These are phyloP conservation scores for Apostichopus leukothele DNA, from an alignment of 53 echinoderm and acorn worm species.

Conservation along the genomic window DNA sequence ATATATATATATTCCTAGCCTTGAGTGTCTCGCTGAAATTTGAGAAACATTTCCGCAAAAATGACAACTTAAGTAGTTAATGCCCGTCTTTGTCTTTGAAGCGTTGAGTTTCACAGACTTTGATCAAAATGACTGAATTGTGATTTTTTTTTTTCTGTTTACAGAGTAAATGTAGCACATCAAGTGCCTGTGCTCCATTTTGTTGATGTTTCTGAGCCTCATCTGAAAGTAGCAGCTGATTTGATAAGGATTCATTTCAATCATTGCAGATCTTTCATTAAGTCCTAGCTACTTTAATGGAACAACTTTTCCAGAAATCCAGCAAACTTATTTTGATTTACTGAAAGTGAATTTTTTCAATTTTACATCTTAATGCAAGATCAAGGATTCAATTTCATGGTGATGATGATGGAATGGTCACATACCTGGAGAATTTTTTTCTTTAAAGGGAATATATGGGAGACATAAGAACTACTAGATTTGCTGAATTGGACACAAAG, in stretches of 20 bases:
- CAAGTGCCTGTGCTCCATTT: neutral
- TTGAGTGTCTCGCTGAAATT: too few relatives aligned
- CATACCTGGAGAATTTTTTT: neutral
- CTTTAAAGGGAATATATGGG: too few relatives aligned
- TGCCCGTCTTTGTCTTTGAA: too few relatives aligned
- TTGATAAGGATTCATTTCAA: neutral
- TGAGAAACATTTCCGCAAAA: too few relatives aligned
- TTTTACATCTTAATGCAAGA: neutral
- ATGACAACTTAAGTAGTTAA: neutral
- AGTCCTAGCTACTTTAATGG: neutral
- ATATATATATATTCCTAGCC: too few relatives aligned
- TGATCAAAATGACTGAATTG: too few relatives aligned
- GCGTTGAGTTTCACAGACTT: neutral
- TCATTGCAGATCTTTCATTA: neutral
- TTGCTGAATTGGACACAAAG: too few relatives aligned
- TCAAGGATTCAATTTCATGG: neutral
- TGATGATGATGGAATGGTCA: neutral
- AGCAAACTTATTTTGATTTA: neutral
- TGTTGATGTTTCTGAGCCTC: neutral
- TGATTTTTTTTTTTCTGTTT: too few relatives aligned
- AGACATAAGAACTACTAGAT: too few relatives aligned
- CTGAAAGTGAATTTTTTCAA: neutral
- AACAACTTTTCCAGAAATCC: neutral
- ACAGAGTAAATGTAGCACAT: too few relatives aligned
- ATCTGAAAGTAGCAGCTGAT: neutral